A percentile compares a stretch with the other conserved stretches of the same genome.
These are phyloP conservation scores for Stenopsyche tienmushanensis DNA, from an alignment of 1,140 invertebrate species.

Conservation along the genomic window DNA sequence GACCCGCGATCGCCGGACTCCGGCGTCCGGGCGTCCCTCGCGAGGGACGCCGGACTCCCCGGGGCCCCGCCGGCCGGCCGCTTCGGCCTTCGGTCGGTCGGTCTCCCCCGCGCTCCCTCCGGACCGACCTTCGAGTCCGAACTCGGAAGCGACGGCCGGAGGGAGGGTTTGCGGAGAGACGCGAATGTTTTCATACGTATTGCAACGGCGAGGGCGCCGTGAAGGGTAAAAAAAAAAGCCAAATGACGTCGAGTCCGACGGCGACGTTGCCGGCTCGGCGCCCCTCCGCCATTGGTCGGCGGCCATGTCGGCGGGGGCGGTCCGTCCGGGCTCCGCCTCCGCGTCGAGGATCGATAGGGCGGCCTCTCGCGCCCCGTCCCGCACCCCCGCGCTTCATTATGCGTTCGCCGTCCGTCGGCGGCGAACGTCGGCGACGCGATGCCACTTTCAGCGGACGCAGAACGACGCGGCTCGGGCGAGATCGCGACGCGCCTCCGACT, in stretches of 20 bases:
- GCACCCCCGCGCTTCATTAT: neutral
- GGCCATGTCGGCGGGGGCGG: neutral
- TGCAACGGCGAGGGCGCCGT: too few relatives aligned
- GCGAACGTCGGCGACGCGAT: neutral
- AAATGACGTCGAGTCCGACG: neutral
- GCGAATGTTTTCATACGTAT: too few relatives aligned
- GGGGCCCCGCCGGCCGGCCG: too few relatives aligned
- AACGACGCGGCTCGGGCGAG: neutral
- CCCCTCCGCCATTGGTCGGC: slow-evolving; percentile 6
- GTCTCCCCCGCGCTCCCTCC: too few relatives aligned
- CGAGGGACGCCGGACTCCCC: too few relatives aligned
- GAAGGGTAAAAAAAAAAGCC: too few relatives aligned
- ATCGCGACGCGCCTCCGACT: neutral
- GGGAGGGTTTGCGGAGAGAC: too few relatives aligned
- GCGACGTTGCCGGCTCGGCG: neutral
- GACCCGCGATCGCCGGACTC: too few relatives aligned
- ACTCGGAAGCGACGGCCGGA: too few relatives aligned
- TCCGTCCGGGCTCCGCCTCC: neutral
- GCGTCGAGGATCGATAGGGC: slow-evolving; percentile 19
- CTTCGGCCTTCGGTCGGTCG: too few relatives aligned
- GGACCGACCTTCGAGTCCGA: too few relatives aligned
- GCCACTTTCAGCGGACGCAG: neutral
- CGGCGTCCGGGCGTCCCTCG: too few relatives aligned
- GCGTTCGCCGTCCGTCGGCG: neutral
- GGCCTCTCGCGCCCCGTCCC: neutral